phyloP scores from a whole-genome alignment of 2,888 invertebrate species.

The Protodeltote pygarga region DNA sequence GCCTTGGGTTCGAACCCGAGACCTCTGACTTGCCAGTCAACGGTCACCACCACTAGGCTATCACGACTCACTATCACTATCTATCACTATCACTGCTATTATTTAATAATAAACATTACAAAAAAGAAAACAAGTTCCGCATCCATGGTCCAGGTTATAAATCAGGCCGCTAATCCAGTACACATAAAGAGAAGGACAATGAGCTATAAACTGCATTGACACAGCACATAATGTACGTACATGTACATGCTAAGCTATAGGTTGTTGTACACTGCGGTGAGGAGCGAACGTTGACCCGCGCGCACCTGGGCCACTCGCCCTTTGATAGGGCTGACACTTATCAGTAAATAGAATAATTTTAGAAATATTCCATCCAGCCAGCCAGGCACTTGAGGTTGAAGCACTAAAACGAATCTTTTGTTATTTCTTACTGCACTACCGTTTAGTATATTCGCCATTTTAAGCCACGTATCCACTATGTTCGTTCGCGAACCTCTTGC shows the following conservation, averaged over 20 bases:
- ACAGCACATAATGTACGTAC: constrained; percentile 12
- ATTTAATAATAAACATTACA: no score
- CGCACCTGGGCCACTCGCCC: constrained; percentile 62
- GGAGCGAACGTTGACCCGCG: constrained; percentile 51
- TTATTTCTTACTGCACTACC: no score
- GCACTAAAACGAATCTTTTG: no score
- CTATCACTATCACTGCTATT: no score
- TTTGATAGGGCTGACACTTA: constrained; percentile 50
- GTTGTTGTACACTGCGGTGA: constrained; percentile 28
- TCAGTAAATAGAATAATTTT: not conserved
- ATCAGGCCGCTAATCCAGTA: constrained; percentile 3
- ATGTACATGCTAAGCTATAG: constrained; percentile 5
- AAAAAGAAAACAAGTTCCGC: not conserved
- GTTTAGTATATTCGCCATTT: no score
- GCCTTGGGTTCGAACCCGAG: no score
- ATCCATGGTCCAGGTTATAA: constrained; percentile 2
- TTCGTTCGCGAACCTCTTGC: no score
- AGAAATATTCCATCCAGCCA: not conserved
- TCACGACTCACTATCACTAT: no score
- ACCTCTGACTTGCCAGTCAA: no score
- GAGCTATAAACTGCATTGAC: constrained; percentile 21
- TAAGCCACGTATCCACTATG: no score
- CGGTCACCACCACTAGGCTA: no score
- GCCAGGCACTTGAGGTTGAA: no score
- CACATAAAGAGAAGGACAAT: constrained; percentile 12